A percentile compares a stretch with the other conserved stretches of the same genome.
phyloP scores from a whole-genome alignment of 2,888 invertebrate species.

The Colostygia pectinataria region DNA sequence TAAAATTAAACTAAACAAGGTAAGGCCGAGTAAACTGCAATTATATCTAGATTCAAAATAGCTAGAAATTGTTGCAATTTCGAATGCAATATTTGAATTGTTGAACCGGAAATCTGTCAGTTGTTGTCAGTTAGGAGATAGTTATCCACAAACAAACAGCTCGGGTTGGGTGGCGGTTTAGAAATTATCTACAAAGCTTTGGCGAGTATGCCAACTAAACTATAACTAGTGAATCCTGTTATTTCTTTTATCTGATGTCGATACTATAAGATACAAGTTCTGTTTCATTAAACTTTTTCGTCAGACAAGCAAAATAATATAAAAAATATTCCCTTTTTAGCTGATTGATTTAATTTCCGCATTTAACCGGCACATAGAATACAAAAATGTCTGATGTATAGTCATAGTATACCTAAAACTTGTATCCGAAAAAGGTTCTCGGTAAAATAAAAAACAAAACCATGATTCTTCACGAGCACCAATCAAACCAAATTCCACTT shows the following conservation, averaged over 20 bases:
- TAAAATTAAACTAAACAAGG: not conserved
- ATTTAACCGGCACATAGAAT: no score
- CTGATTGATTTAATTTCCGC: no score
- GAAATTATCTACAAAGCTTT: conserved; percentile 14
- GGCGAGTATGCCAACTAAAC: conserved; percentile 12
- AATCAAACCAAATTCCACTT: not conserved
- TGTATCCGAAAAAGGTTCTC: not conserved
- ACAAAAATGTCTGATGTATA: no score
- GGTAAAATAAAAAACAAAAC: not conserved
- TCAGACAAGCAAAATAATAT: no score
- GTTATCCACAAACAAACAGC: conserved; percentile 21
- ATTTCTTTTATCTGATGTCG: no score
- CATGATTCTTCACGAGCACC: not conserved
- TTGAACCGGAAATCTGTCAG: conserved; percentile 27
- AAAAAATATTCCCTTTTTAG: no score
- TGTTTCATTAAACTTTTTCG: no score
- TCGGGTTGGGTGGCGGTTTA: conserved; percentile 4
- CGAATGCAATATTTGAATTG: conserved; percentile 17
- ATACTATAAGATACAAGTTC: no score
- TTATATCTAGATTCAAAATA: conserved; percentile 1
- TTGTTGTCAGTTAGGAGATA: conserved; percentile 15
- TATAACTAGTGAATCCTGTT: not conserved
- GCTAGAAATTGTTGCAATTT: conserved; percentile 19
- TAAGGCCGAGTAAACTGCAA: not conserved
- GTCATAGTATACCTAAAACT: no score